Evolutionary conservation across 2,888 invertebrate species (phyloP), one percentile per base, ranked within the genome.

Genomic region (Eurytoma adleriae): DNA sequence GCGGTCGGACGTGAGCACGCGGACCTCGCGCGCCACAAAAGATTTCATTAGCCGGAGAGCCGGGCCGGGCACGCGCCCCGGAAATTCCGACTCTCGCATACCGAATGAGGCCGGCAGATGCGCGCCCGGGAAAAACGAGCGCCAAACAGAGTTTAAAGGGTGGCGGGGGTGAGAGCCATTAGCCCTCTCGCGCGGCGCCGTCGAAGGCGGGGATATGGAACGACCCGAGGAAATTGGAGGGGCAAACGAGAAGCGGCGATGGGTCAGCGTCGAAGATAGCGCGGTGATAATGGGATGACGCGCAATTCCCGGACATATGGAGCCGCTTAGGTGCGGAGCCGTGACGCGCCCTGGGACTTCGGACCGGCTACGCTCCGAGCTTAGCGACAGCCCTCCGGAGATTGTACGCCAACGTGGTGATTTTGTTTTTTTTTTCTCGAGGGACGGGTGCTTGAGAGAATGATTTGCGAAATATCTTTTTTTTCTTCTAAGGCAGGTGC

Each of bases 51-150:
- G 78, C 73, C 48, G 7, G 52, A 12, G 14, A 64, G 56, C 40
- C 20, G 20, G 10, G 30, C 7, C 50, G 13, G 10, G 24, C 13
- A 30, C 62, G 10, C 18, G 2, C 30, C 30, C 50, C 59, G 52
- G 64, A 75, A 79, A 75, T 75, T 74, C 64, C 66, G 66, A 66
- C 66, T 59, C 69, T 57, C 64, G 74, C 67, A 73, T 78, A 78
- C 73, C 61, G 54, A 73, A 78, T 78, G 68, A 78, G 59, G 24
- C 48, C 16, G 59, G 14, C 57, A 20, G 20, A n/a, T 30, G 50
- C n/a, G 30, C 30, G 30, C 30, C 30, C 30, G 30, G 30, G 30
- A 30, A 30, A 30, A 30, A 30, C 30, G 30, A 30, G 30, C 30
- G 30, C 30, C 30, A 30, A 30, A 30, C 30, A 30, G 4, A 30